phyloP scores from a whole-genome alignment of 1,140 invertebrate genomes.

The Tetramorium parvispinum region DNA sequence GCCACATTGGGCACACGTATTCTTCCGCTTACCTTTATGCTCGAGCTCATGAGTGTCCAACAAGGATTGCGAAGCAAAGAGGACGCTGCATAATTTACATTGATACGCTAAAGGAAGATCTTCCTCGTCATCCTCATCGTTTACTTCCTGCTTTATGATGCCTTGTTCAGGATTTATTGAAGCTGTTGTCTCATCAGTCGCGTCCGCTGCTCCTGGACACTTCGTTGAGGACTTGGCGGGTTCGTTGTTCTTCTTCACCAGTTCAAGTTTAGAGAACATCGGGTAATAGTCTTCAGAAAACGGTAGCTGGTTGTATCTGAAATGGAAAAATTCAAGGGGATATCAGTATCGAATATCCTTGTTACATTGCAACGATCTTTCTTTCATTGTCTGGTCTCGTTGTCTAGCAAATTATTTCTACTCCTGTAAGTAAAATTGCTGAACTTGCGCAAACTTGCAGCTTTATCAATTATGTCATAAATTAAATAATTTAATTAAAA shows the following conservation, averaged over 20 bases:
- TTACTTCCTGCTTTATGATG: conserved; percentile 70
- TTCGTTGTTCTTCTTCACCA: conserved; percentile 75
- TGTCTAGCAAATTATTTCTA: conserved; percentile 60
- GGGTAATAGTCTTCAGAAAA: conserved; percentile 79
- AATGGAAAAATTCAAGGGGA: conserved; percentile 82
- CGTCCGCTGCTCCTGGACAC: neutral
- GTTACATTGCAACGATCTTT: conserved; percentile 37
- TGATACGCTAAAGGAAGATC: conserved; percentile 77
- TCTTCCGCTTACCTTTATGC: conserved; percentile 78
- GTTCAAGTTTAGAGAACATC: conserved; percentile 79
- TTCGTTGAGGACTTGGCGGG: conserved; percentile 27
- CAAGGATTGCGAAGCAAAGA: conserved; percentile 75
- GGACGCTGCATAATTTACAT: conserved; percentile 78
- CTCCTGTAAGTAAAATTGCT: conserved; percentile 53
- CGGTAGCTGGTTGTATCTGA: conserved; percentile 79
- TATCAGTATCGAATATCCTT: conserved; percentile 74
- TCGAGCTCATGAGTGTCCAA: conserved; percentile 78
- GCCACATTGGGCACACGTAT: conserved; percentile 79
- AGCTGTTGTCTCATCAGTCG: conserved; percentile 9
- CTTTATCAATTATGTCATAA: neutral
- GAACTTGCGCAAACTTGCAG: neutral
- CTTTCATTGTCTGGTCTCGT: conserved; percentile 57
- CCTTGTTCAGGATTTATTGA: conserved; percentile 39
- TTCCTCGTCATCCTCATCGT: conserved; percentile 69
- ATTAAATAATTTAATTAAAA: neutral